Evolutionary conservation across 2,888 invertebrate species (phyloP), one percentile per base, ranked within the genome.

Genomic region (Cactoblastis cactorum): DNA sequence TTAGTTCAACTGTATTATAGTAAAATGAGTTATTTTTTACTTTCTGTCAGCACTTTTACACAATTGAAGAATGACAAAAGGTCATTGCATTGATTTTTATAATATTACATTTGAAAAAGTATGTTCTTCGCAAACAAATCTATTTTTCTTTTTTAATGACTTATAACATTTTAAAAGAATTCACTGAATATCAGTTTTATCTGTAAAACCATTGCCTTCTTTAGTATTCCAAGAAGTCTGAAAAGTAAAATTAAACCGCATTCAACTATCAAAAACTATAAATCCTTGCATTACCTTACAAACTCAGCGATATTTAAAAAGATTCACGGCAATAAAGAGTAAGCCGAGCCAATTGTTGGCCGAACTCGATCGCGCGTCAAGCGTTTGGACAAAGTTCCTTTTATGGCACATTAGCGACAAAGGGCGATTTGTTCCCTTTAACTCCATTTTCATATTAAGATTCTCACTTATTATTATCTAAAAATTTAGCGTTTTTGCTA

Each of bases 361-460:
- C 55, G 50, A 69, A 61, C 55, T 58, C 66, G 71, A 74, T 72
- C 72, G 73, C 66, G 69, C 66, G 67, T 61, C 67, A 63, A 65
- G 52, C 69, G 59, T 65, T 72, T 56, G 72, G 76, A 74, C 68
- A 71, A 64, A 57, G 62, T 53, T 65, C 71, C 73, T 72, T 77
- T 81, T 76, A 78, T 77, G 71, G 76, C 70, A 69, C 81, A 83
- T 84, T 83, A 81, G 78, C 75, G 74, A 74, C 74, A 77, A 82
- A 83, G 77, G 43, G 9, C 4, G 43, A 28, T 43, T 17, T 43
- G 17, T 28, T 43, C 43, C 43, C 28, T 1, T 15, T 43, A 8
- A 11, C 3, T 8, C 24, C 15, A 0, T 8, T 41, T 33, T 33
- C 1, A 33, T 12, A 3, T 6, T 28, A 22, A 22, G 3, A 22